Conservation (phyloP, 2,113 vertebrate species). For the Trinectes maculatus region DNA sequence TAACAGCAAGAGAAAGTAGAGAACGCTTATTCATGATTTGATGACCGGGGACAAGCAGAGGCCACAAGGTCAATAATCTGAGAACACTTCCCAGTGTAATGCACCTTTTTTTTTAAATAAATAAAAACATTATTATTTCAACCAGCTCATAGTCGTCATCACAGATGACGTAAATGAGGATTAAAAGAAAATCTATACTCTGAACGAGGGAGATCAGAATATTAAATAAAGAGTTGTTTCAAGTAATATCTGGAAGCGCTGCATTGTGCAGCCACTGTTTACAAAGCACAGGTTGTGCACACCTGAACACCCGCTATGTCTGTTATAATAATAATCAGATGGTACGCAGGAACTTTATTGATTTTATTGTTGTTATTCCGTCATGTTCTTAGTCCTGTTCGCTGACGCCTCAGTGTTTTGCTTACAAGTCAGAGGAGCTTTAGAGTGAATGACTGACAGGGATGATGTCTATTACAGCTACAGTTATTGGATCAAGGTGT, state of each 20-base stretch:
- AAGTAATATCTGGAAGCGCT: background rate
- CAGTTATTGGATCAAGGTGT: conserved; percentile 64
- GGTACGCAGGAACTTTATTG: conserved; percentile 49
- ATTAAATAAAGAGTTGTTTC: conserved; percentile 3
- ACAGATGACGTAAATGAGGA: too few relatives aligned
- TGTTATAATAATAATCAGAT: conserved; percentile 54
- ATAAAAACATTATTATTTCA: too few relatives aligned
- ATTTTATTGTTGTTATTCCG: conserved; percentile 47
- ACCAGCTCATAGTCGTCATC: too few relatives aligned
- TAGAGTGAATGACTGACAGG: conserved; percentile 12
- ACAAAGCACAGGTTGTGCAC: conserved; percentile 27
- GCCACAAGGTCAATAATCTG: conserved; percentile 6
- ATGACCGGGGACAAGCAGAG: background rate
- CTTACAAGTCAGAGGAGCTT: conserved; percentile 5
- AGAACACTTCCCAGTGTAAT: background rate
- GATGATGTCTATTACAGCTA: conserved; percentile 55
- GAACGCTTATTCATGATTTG: background rate
- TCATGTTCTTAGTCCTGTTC: conserved; percentile 8
- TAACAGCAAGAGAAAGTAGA: background rate
- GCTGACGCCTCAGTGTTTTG: conserved; percentile 2
- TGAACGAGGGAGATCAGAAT: conserved; percentile 1
- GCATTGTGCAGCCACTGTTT: conserved; percentile 1
- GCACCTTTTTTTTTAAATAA: too few relatives aligned
- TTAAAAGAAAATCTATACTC: background rate
- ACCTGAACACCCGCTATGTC: conserved; percentile 30